Evolutionary conservation across 2,888 invertebrate species (phyloP), one percentile per base, ranked within the genome.

Genomic region (Lasioglossum pauxillum): DNA sequence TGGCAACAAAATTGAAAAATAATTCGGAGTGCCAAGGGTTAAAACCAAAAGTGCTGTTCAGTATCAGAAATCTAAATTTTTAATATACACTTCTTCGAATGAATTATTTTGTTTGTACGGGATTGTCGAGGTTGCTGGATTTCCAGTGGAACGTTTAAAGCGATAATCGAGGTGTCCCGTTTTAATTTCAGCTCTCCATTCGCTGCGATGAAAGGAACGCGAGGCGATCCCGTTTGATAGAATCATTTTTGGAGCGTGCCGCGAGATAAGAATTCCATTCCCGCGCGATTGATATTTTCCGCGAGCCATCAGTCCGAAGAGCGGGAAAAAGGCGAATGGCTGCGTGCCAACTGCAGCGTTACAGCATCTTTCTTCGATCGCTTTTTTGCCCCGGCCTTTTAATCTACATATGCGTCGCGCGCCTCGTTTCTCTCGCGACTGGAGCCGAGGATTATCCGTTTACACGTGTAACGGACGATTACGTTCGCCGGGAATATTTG

Each of bases 261-360:
- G 38, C 35, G 31, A 5, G 46, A 77, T 69, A 79, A 73, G 49
- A 53, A 71, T 74, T 46, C 35, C 73, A 73, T 53, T 75, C 57
- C 16, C 49, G 79, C 23, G 75, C 53, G 53, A 67, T 76, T 67
- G 60, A 75, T 82, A 35, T 31, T 19, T 31, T 35, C 16, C 67
- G 60, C 60, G n/a, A 60, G 60, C 60, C 49, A 82, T 57, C 69
- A 74, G 41, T 10, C 35, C 64, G 69, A 69, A 16, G n/a, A 14
- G 23, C 35, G n/a, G 64, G 27, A 57, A 57, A 38, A 74, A 16
- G n/a, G 46, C 35, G 44, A 80, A 81, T 88, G 88, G 86, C 88
- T 19, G 31, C 31, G 67, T 82, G 84, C 88, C 88, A 86, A 80
- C 44, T 38, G 78, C 75, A 79, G 73, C 81, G 75, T 86, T 80